A percentile compares a stretch with the other conserved stretches of the same genome.
phyloP scores from a whole-genome alignment of 2,113 vertebrate species.

The Ardeotis arabs region DNA sequence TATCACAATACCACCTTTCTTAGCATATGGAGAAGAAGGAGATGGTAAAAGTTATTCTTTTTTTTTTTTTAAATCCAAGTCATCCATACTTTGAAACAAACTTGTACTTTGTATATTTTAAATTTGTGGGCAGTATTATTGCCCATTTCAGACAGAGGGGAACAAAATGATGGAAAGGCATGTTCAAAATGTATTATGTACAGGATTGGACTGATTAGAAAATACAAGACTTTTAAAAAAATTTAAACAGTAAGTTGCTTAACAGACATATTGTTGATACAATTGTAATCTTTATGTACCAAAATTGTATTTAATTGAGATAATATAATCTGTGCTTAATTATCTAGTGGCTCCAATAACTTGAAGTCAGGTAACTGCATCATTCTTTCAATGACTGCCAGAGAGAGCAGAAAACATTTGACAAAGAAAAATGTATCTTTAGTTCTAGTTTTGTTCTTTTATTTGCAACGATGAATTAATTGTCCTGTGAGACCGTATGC shows the following conservation, averaged over 20 bases:
- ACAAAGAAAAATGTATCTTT: neutral
- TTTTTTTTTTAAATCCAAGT: neutral
- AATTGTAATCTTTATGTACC: neutral
- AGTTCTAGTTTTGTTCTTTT: neutral
- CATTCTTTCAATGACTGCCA: neutral
- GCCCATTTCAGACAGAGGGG: neutral
- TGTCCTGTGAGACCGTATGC: neutral
- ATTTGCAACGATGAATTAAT: neutral
- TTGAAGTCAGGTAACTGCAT: neutral
- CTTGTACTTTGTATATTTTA: neutral
- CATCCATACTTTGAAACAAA: neutral
- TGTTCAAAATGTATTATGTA: neutral
- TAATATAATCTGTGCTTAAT: neutral
- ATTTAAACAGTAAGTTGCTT: neutral
- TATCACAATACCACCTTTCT: conserved; percentile 91
- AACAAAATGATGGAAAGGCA: neutral
- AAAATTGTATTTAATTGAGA: neutral
- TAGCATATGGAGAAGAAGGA: conserved; percentile 94
- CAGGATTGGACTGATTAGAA: neutral
- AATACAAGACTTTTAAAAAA: neutral
- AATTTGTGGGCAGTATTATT: neutral
- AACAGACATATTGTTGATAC: neutral
- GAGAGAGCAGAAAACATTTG: neutral
- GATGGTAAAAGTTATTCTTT: conserved; percentile 80
- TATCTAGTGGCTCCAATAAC: neutral